Evolutionary conservation across 2,888 invertebrate genomes (phyloP).

Genomic region (Lobophora halterata): DNA sequence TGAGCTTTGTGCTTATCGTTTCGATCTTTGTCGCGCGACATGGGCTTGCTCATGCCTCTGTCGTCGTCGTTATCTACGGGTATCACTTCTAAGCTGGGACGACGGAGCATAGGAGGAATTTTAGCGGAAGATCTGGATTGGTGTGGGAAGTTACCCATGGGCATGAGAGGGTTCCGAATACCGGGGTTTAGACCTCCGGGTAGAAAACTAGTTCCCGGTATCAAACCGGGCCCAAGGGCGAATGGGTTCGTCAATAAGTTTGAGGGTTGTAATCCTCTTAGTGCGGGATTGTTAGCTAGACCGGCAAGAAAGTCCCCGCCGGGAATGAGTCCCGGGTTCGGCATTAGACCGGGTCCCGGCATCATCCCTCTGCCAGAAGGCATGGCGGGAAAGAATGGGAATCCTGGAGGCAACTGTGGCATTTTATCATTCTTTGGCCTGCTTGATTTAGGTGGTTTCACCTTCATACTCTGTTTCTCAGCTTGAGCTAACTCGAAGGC

Average conservation of each 20-base stretch:
- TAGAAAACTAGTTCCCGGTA: constrained; percentile 78
- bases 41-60: constrained; percentile 60
- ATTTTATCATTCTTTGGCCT: constrained; percentile 70
- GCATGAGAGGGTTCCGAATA: constrained; percentile 76
- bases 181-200: constrained; percentile 55
- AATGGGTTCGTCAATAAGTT: constrained; percentile 76
- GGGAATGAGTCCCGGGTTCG: constrained; percentile 74
- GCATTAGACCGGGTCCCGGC: constrained; percentile 75
- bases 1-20: constrained; percentile 74
- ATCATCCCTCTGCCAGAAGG: constrained; percentile 78
- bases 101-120: constrained; percentile 80
- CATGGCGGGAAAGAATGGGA: constrained; percentile 70
- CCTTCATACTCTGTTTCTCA: constrained; percentile 62
- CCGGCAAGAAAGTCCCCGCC: constrained; percentile 64
- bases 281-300: constrained; percentile 69
- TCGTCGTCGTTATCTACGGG: constrained; percentile 75
- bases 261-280: constrained; percentile 62
- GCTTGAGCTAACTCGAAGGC: constrained; percentile 66
- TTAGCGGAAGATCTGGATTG: constrained; percentile 81
- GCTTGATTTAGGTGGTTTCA: constrained; percentile 62
- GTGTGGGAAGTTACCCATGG: constrained; percentile 77
- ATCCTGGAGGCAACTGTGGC: constrained; percentile 66
- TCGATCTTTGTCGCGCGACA: constrained; percentile 64
- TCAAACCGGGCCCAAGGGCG: constrained; percentile 82
- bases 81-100: constrained; percentile 80